phyloP scores from a whole-genome alignment of 2,113 vertebrate genomes.

The Boleophthalmus pectinirostris region DNA sequence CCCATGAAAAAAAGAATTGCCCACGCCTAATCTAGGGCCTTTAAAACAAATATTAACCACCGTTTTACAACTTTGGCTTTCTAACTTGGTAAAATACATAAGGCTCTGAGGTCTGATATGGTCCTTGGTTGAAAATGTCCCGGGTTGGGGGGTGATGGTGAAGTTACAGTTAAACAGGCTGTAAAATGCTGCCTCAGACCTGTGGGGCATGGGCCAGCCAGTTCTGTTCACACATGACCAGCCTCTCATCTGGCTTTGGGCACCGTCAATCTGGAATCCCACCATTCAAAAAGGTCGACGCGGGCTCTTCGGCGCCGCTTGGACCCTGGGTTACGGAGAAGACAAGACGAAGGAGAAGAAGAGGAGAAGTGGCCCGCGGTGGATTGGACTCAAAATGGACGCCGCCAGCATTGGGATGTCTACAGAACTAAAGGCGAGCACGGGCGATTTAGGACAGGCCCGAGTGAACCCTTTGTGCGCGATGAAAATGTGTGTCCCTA shows the following conservation, averaged over 20 bases:
- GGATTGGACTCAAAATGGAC: conserved; percentile 22
- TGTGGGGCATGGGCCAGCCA: conserved; percentile 54
- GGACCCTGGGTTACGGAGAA: conserved; percentile 30
- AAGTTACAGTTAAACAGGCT: conserved; percentile 75
- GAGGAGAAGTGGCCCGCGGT: conserved; percentile 33
- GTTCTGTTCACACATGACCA: conserved; percentile 70
- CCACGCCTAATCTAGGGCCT: no score
- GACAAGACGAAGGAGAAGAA: no score
- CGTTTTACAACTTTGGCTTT: no score
- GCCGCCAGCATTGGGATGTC: conserved; percentile 40
- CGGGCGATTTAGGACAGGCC: conserved; percentile 50
- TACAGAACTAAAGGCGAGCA: conserved; percentile 45
- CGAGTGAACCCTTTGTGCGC: conserved; percentile 58
- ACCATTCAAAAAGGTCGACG: conserved; percentile 58
- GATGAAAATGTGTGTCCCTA: conserved; percentile 50
- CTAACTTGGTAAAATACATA: neutral
- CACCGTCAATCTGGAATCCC: conserved; percentile 54
- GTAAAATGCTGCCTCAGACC: conserved; percentile 69
- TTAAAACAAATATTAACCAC: no score
- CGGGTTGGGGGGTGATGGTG: conserved; percentile 29
- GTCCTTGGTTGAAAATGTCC: conserved; percentile 34
- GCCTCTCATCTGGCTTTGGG: conserved; percentile 65
- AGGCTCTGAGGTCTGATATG: conserved; percentile 50
- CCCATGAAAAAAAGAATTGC: no score
- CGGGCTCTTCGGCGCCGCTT: conserved; percentile 25